Base-by-base conservation (phyloP, 2,797 vertebrate genomes). In the Poeciliopsis gracilis region DNA sequence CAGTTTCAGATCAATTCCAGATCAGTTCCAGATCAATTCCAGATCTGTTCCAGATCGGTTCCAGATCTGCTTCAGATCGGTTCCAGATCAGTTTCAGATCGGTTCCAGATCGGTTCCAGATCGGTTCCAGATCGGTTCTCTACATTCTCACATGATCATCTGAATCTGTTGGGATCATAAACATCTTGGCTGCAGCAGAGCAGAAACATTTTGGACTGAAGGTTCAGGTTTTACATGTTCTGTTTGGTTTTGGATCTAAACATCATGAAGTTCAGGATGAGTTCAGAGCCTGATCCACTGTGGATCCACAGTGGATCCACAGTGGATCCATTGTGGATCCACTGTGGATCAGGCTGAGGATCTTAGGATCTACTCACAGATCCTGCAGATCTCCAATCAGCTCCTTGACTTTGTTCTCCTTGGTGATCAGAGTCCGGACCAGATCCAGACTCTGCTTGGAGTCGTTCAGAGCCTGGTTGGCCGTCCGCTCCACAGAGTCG, bases 361-460 rank as follows among this genome's bases (percentile, higher is more conserved):
- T 30, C 28, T 33, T 28, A 38, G n/a, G 57, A 10, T 4, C 1
- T 16, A 87, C 93, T 90, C 81, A 94, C 93, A 4, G 86, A 8
- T 51, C 77, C 45, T 89, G 90, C 76, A 92, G 87, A 4, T 86
- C 88, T 73, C 89, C 89, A 0, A 92, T 86, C 76, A 89, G 78
- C 41, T 91, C 88, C 28, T 92, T 92, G 76, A 90, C 93, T 92
- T 46, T 93, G 95, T 97, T 93, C 94, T 94, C 93, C 59, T 85
- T 91, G 0, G 41, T 84, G 0, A 91, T 71, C 0, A 95, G 95
- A 0, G 69, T 59, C 0, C 76, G 93, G 59, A 95, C 87, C 87
- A 97, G 88, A 10, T 70, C 88, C 84, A 97, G 86, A 0, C 94
- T 95, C 77, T 95, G 93, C 85, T 84, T 49, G 0, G 96, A 93